phyloP scores from a whole-genome alignment of 2,888 invertebrate species.

The Orchestes rusci region DNA sequence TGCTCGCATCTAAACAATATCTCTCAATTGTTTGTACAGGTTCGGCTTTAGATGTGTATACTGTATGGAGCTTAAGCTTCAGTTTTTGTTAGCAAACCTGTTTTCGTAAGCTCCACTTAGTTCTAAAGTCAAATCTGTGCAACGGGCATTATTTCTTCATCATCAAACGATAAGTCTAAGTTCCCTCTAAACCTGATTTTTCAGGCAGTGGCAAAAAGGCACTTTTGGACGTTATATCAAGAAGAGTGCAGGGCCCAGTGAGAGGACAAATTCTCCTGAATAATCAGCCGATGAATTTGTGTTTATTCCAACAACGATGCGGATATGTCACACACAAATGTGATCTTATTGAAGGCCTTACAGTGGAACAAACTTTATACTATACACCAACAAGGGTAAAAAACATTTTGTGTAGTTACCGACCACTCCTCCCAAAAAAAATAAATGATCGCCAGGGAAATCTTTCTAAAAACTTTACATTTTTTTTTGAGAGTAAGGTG shows the following conservation, averaged over 20 bases:
- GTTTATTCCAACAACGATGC: slow-evolving; percentile 78
- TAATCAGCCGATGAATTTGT: slow-evolving; percentile 73
- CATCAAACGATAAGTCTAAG: too few species aligned
- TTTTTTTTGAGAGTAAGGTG: too few species aligned
- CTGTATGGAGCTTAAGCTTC: too few species aligned
- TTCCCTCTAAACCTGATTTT: too few species aligned
- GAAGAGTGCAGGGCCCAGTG: slow-evolving; percentile 71
- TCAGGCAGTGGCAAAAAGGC: slow-evolving; percentile 91
- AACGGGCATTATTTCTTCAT: too few species aligned
- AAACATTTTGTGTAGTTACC: too few species aligned
- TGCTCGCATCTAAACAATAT: too few species aligned
- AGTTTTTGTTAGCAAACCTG: too few species aligned
- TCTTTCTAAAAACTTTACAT: not conserved
- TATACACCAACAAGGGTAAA: slow-evolving; percentile 71
- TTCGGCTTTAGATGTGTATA: too few species aligned
- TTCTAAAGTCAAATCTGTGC: too few species aligned
- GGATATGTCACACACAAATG: slow-evolving; percentile 85
- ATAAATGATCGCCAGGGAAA: not conserved
- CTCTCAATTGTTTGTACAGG: too few species aligned
- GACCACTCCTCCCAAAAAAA: not conserved
- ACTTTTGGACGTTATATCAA: slow-evolving; percentile 83
- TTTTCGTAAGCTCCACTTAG: too few species aligned
- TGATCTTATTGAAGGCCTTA: slow-evolving; percentile 75
- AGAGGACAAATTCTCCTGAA: slow-evolving; percentile 86
- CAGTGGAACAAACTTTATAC: slow-evolving; percentile 77